phyloP scores from a whole-genome alignment of 2,797 vertebrate species.

The Crax fasciolata region DNA sequence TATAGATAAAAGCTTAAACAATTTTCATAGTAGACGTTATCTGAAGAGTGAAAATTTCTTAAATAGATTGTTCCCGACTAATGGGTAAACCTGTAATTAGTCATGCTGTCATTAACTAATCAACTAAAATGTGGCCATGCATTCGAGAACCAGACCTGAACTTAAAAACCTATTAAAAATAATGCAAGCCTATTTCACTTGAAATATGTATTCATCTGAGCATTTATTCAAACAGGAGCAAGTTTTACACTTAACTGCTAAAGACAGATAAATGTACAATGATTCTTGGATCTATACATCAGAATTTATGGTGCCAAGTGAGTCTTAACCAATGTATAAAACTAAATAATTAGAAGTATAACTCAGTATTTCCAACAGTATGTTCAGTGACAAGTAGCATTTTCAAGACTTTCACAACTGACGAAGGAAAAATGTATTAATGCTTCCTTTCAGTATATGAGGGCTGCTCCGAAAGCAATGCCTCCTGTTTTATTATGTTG shows the following conservation, averaged over 20 bases:
- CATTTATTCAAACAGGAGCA: conserved; percentile 1
- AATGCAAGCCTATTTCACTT: neutral
- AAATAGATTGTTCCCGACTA: neutral
- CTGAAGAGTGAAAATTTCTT: neutral
- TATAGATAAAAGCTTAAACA: neutral
- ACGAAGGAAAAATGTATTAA: neutral
- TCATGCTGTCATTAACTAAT: neutral
- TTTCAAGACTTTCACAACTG: neutral
- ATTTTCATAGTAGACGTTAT: neutral
- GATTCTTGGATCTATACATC: neutral
- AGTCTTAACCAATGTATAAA: neutral
- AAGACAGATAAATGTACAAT: neutral
- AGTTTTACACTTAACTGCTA: neutral
- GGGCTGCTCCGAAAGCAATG: neutral
- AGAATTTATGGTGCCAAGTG: neutral
- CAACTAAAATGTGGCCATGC: neutral
- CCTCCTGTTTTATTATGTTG: neutral
- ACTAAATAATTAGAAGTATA: neutral
- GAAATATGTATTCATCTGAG: conserved; percentile 40
- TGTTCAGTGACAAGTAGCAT: neutral
- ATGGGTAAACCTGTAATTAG: neutral
- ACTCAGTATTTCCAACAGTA: neutral
- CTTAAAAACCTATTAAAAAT: neutral
- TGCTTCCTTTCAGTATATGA: neutral
- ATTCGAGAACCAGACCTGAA: conserved; percentile 3